phyloP scores from a whole-genome alignment of 2,888 invertebrate genomes.

The Plemyria rubiginata region DNA sequence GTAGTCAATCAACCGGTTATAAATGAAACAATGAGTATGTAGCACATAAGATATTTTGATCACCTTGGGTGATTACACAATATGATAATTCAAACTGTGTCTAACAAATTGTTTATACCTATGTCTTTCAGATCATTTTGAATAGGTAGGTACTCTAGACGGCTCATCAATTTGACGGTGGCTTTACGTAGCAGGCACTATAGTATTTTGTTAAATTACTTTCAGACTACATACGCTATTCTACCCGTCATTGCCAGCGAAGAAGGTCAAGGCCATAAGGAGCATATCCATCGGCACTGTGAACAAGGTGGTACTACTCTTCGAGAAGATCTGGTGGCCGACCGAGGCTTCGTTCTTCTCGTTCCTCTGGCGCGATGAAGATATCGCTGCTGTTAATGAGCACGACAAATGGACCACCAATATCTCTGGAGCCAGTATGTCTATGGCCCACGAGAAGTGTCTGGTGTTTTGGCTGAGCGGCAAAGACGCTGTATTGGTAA shows the following conservation, averaged over 20 bases:
- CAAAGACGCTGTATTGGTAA: slow-evolving; percentile 19
- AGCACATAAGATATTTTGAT: too few relatives aligned
- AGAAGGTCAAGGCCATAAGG: slow-evolving; percentile 15
- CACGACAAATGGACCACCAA: slow-evolving; percentile 21
- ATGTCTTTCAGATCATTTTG: too few relatives aligned
- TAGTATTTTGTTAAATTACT: not conserved
- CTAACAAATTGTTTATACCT: too few relatives aligned
- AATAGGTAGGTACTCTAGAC: too few relatives aligned
- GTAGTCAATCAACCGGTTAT: too few relatives aligned
- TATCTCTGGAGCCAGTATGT: slow-evolving; percentile 18
- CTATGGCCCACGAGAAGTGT: slow-evolving; percentile 23
- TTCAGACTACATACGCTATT: slow-evolving; percentile 20
- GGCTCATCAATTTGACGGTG: too few relatives aligned
- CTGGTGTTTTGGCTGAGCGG: slow-evolving; percentile 22
- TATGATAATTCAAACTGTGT: too few relatives aligned
- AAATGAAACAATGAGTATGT: too few relatives aligned
- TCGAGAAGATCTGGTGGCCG: slow-evolving; percentile 24
- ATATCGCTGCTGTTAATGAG: slow-evolving; percentile 1
- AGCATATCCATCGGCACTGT: slow-evolving; percentile 23
- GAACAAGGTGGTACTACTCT: slow-evolving; percentile 18
- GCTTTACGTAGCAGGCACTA: not conserved
- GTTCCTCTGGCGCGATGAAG: slow-evolving; percentile 19
- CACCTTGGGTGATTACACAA: too few relatives aligned
- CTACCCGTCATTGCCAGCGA: slow-evolving; percentile 12
- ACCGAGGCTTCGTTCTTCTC: slow-evolving; percentile 7